Base-by-base conservation (phyloP, 2,797 vertebrate species). In the Amphiprion clarkii region DNA sequence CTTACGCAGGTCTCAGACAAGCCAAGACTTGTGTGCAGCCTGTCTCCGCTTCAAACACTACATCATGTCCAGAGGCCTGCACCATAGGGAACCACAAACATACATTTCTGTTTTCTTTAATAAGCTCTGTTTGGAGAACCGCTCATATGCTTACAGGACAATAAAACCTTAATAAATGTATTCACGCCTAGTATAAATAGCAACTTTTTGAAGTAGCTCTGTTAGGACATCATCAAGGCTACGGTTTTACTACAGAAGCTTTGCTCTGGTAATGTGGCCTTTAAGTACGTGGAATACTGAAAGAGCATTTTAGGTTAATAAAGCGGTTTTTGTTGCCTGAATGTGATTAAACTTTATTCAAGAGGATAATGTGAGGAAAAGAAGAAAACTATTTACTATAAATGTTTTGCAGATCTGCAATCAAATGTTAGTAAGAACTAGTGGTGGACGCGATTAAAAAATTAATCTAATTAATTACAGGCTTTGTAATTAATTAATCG, bases 21-120 rank as follows among this genome's bases (percentile, higher is more conserved):
- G 88, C 87, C 88, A 89, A 89, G 79, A 82, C 79, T 79, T 89
- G 79, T 72, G 66, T 61, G 72, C 66, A 64, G 79, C 60, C 46
- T 42, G 74, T 82, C 68, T 76, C 27, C 19, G 11, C 87, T 76
- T 67, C 42, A 55, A 76, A 81, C 71, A 83, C 85, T 90, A 87
- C 79, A 89, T 86, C 88, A 89, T 73, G 82, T 85, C 80, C 82
- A 39, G 78, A 83, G 86, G 80, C 77, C 82, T 70, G 79, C 88
- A 67, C 59, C 85, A 71, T 51, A 91, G 86, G 89, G 88, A 90
- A 83, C 90, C 87, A 74, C 85, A 94, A 93, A 94, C 92, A 94
- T 72, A 93, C 87, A 82, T 49, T 4, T 83, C 74, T 94, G 91
- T 94, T 94, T 92, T 93, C 91, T 94, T 95, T 94, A 94, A 94